Conservation (phyloP, 1,140 invertebrate species). For the Acromyrmex charruanus region DNA sequence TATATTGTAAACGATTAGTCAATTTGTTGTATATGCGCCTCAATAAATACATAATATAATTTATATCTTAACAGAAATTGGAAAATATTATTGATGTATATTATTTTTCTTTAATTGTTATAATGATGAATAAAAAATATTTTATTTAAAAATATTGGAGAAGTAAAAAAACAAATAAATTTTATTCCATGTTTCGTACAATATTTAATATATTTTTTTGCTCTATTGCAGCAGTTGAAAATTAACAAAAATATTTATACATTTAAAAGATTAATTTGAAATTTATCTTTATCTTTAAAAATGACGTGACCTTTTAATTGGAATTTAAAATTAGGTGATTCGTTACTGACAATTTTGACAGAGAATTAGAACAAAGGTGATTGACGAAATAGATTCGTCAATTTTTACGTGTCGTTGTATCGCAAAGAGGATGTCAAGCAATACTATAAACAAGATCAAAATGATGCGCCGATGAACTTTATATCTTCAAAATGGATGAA, state of each 20-base stretch:
- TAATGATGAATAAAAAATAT: background rate
- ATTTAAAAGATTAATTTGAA: background rate
- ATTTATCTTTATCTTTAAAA: background rate
- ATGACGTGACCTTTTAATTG: background rate
- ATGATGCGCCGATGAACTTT: background rate
- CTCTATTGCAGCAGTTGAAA: background rate
- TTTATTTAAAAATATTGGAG: conserved; percentile 4
- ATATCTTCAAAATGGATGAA: conserved; percentile 41
- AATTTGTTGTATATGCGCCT: background rate
- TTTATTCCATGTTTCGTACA: background rate
- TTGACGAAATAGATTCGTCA: background rate
- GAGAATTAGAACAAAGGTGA: background rate
- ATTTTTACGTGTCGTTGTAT: conserved; percentile 1
- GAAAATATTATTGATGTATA: background rate
- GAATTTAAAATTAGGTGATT: background rate
- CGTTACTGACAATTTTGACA: background rate
- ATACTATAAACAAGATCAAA: conserved; percentile 40
- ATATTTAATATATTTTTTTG: background rate
- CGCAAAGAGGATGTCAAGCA: background rate
- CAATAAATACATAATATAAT: conserved; percentile 21
- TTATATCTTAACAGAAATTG: background rate
- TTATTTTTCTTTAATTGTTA: background rate
- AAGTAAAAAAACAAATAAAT: background rate
- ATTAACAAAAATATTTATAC: background rate
- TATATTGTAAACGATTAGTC: background rate